A percentile compares a stretch with the other conserved stretches of the same genome.
Conservation (phyloP, 1,140 invertebrate genomes). For the Drosophila punjabiensis region DNA sequence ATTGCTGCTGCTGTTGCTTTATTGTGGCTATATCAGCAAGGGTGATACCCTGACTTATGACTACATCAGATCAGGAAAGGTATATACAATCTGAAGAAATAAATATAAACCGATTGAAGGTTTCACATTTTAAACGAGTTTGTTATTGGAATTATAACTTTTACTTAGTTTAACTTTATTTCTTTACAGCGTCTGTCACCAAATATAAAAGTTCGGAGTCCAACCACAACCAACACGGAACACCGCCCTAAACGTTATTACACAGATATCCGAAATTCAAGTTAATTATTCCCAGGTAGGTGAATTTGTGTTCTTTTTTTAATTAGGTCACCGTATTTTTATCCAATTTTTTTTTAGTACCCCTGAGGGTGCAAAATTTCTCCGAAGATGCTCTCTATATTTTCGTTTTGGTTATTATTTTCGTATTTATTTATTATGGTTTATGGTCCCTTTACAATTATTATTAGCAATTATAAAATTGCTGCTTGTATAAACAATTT, state of each 20-base stretch:
- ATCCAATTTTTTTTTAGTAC: too few relatives aligned
- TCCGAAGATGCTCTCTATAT: too few relatives aligned
- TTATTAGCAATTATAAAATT: too few relatives aligned
- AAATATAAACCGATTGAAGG: too few relatives aligned
- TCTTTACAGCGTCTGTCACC: background rate
- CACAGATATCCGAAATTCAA: background rate
- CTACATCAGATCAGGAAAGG: background rate
- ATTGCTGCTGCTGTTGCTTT: conserved; percentile 26
- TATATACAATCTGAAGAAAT: background rate
- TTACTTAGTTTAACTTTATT: background rate
- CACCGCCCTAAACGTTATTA: background rate
- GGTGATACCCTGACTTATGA: conserved; percentile 29
- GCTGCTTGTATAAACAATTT: too few relatives aligned
- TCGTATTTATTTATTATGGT: too few relatives aligned
- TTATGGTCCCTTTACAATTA: too few relatives aligned
- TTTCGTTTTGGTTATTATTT: too few relatives aligned
- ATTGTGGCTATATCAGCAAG: conserved; percentile 2
- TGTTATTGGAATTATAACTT: background rate
- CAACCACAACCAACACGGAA: background rate
- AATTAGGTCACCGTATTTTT: background rate
- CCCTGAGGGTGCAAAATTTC: too few relatives aligned
- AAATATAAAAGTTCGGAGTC: background rate
- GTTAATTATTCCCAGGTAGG: background rate
- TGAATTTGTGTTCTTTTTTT: background rate
- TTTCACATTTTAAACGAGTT: background rate